Evolutionary conservation across 1,140 invertebrate species (phyloP).

Genomic region (Brachionus manjavacas): DNA sequence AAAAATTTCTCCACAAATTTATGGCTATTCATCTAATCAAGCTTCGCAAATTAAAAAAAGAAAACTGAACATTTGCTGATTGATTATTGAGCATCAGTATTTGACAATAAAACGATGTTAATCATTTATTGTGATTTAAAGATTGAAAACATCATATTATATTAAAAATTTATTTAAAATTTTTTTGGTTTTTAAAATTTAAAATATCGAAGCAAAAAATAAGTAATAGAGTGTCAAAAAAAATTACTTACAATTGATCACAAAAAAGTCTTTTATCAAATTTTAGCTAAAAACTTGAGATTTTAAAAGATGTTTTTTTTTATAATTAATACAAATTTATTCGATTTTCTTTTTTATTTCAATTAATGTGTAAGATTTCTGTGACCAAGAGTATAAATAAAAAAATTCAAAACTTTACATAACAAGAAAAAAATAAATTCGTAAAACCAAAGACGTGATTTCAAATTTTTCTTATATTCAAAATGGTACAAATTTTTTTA

Average conservation of each 20-base stretch:
- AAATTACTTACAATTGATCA: background rate
- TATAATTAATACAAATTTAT: background rate
- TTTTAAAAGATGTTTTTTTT: background rate
- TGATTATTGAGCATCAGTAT: background rate
- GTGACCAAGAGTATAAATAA: background rate
- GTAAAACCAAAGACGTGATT: background rate
- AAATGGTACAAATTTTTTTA: background rate
- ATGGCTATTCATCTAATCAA: background rate
- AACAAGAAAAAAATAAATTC: background rate
- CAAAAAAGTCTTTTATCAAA: background rate
- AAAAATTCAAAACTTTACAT: background rate
- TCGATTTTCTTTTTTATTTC: background rate
- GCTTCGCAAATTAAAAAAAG: background rate
- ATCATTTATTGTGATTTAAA: background rate
- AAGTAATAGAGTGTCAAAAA: background rate
- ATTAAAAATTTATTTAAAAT: slow-evolving; percentile 1
- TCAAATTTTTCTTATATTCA: background rate
- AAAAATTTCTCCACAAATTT: too few relatives aligned
- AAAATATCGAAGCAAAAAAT: slow-evolving; percentile 4
- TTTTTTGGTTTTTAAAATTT: slow-evolving; percentile 17
- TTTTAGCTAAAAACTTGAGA: background rate
- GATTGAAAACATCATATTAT: background rate
- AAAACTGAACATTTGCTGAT: background rate
- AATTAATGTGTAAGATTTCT: background rate
- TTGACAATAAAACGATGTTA: background rate